Base-by-base conservation (phyloP, 2,113 vertebrate species). In the Lagopus leucura region DNA sequence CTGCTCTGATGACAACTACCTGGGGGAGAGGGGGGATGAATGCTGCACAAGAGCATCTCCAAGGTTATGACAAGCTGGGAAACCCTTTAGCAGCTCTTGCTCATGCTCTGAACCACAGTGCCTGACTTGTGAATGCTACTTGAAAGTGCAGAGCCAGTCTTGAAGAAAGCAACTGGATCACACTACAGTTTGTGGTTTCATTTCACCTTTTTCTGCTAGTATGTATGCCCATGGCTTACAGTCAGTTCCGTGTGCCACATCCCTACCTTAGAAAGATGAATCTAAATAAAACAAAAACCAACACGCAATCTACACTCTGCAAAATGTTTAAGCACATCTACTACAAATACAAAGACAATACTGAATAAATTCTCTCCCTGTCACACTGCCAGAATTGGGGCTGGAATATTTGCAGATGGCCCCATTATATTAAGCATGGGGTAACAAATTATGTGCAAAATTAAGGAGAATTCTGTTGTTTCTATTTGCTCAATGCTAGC, bases 21-120 rank as follows among this genome's bases (percentile, higher is more conserved):
- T 61, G n/a, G 80, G 76, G 79, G 40, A 40, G 40, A 40, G 40
- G 82, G 82, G 11, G 38, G 38, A 38, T 38, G 38, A 91, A 96
- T 77, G 48, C 72, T n/a, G 15, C 38, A 27, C 7, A 66, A 50
- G 63, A 70, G 13, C 72, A 87, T 27, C 81, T 77, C 87, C 16
- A 43, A 88, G 32, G 58, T 30, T 80, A 42, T 42, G 2, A 34
- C 64, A 76, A 93, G 45, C 58, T 63, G 34, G 30, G 42, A 80
- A 76, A 66, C 66, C 28, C 74, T 73, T 71, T 73, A 58, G 43
- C 81, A 90, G 76, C 54, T 87, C 40, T 32, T 40, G 54, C 50
- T 24, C 0, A 0, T 55, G n/a, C 50, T 82, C 67, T 28, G 43
- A 80, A 25, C 30, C 3, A 0, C 63, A 18, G n/a, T 2, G 6